Percentiles rank a stretch among this genome's conserved stretches.
Conservation (phyloP, 1,140 invertebrate genomes). For the Tetragnatha versicolor region DNA sequence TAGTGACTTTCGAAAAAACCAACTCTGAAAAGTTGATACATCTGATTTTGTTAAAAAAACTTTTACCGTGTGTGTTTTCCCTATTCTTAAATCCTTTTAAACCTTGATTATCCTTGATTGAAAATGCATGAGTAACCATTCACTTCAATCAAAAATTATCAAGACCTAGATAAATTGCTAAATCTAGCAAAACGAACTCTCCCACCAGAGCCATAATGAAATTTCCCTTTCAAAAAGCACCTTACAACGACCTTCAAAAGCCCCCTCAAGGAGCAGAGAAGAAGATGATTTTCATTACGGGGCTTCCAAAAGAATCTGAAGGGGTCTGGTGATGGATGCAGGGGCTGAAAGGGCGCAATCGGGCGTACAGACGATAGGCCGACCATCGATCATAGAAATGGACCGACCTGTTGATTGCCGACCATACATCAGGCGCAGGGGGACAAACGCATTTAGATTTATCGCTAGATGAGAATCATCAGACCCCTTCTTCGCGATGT, state of each 20-base stretch:
- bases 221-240: not conserved
- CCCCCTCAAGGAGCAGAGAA: not conserved
- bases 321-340: slow-evolving; percentile 15
- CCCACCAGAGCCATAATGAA: no score
- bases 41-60: no score
- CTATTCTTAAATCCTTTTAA: no score
- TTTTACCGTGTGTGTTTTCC: no score
- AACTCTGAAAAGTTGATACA: no score
- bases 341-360: slow-evolving; percentile 19
- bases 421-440: not conserved
- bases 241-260: not conserved
- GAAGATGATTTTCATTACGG: slow-evolving; percentile 10
- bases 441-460: slow-evolving; percentile 26
- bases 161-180: no score
- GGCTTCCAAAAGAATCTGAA: not conserved
- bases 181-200: no score
- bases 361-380: slow-evolving; percentile 24
- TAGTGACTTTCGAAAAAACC: no score
- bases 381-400: slow-evolving; percentile 29
- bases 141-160: no score
- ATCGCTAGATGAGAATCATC: slow-evolving; percentile 31
- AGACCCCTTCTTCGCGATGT: no score
- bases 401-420: slow-evolving; percentile 37
- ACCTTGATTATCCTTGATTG: no score
- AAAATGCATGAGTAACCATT: no score